Percentiles rank a stretch among this genome's conserved stretches.
Conservation (phyloP, 2,888 invertebrate species). For the Erynnis tages region DNA sequence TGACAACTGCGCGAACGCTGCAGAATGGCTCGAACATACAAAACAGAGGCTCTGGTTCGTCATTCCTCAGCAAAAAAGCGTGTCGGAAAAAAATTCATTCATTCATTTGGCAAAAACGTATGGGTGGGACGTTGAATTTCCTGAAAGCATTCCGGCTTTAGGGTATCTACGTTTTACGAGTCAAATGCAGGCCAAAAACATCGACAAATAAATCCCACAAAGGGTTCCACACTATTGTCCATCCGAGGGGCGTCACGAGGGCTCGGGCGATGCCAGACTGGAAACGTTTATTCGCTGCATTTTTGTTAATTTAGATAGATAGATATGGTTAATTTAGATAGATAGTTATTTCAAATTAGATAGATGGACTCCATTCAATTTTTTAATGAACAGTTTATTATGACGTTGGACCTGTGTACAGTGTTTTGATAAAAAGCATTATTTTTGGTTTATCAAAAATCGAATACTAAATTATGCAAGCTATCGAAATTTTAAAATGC, state of each 20-base stretch:
- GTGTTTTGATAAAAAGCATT: too few species aligned
- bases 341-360: too few species aligned
- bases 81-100: conserved; percentile 8
- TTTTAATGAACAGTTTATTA: too few species aligned
- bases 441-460: too few species aligned
- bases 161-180: conserved; percentile 34
- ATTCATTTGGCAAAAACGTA: conserved; percentile 25
- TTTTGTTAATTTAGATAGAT: neutral
- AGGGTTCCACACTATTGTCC: conserved; percentile 39
- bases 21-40: neutral
- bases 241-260: conserved; percentile 21
- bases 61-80: conserved; percentile 7
- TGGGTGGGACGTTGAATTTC: conserved; percentile 32
- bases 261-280: neutral
- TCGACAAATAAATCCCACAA: conserved; percentile 43
- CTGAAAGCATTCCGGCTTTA: conserved; percentile 36
- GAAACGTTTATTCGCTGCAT: conserved; percentile 1
- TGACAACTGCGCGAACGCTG: neutral
- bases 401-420: too few species aligned
- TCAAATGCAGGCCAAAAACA: conserved; percentile 42
- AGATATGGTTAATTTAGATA: too few species aligned
- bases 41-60: neutral
- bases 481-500: too few species aligned
- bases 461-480: too few species aligned
- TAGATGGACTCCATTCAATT: too few species aligned